A percentile compares a stretch with the other conserved stretches of the same genome.
phyloP scores from a whole-genome alignment of 1,140 invertebrate species.

The Oreohelix idahoensis region DNA sequence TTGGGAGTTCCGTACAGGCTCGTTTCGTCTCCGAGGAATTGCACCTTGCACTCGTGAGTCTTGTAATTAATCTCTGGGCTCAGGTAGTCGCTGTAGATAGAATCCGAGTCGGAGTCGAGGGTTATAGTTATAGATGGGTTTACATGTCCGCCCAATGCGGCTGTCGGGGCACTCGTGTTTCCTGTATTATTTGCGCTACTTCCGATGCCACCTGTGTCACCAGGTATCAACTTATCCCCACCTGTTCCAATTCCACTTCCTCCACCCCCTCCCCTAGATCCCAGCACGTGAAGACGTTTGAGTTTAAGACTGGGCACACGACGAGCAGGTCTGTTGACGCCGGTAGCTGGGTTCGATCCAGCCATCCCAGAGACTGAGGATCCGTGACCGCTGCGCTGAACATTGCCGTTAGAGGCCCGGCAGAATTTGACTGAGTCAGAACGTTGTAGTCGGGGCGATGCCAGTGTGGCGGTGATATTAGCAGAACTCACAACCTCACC shows the following conservation, averaged over 20 bases:
- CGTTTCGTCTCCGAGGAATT: slow-evolving; percentile 83
- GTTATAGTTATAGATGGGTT: slow-evolving; percentile 70
- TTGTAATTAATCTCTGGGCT: slow-evolving; percentile 77
- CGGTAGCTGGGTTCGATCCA: slow-evolving; percentile 26
- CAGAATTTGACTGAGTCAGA: slow-evolving; percentile 68
- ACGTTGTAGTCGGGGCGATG: slow-evolving; percentile 58
- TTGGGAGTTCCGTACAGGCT: slow-evolving; percentile 97
- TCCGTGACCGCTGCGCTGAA: slow-evolving; percentile 77
- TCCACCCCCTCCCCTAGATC: slow-evolving; percentile 45
- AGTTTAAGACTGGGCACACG: slow-evolving; percentile 67
- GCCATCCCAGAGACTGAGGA: slow-evolving; percentile 28
- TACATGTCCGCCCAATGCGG: not conserved
- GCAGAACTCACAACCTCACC: not conserved
- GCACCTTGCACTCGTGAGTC: slow-evolving; percentile 63
- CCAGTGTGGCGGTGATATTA: slow-evolving; percentile 46
- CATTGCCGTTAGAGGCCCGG: slow-evolving; percentile 60
- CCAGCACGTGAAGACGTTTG: slow-evolving; percentile 61
- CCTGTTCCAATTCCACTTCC: slow-evolving; percentile 15
- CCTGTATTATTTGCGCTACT: not conserved
- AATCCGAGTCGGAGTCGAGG: slow-evolving; percentile 84
- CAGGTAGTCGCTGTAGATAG: slow-evolving; percentile 86
- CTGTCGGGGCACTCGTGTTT: not conserved
- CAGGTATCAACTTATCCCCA: slow-evolving; percentile 9
- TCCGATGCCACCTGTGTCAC: not conserved
- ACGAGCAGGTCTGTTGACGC: slow-evolving; percentile 53